A percentile compares a stretch with the other conserved stretches of the same genome.
Evolutionary conservation across 2,888 invertebrate genomes (phyloP).

Genomic region (Eulithis testata): DNA sequence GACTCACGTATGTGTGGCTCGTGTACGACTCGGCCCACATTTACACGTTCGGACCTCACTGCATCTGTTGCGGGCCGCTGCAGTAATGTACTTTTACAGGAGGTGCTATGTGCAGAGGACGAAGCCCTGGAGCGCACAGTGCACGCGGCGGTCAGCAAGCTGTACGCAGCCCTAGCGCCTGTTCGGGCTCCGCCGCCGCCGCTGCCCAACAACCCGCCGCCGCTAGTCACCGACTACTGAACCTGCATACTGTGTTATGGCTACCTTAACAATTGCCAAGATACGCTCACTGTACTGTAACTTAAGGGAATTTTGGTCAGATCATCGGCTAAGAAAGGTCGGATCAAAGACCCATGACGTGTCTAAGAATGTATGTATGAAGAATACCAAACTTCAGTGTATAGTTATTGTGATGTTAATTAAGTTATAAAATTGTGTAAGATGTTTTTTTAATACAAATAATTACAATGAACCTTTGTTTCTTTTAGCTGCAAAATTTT

Average conservation of each 20-base stretch:
- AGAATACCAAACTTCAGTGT: conserved; percentile 4
- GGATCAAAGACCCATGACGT: background rate
- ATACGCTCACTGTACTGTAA: too few relatives aligned
- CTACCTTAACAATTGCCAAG: too few relatives aligned
- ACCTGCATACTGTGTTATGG: too few relatives aligned
- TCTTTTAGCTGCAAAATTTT: background rate
- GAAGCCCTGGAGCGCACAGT: conserved; percentile 92
- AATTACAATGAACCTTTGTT: conserved; percentile 1
- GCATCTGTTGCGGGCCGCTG: too few relatives aligned
- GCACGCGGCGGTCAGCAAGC: conserved; percentile 92
- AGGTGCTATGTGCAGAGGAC: conserved; percentile 92
- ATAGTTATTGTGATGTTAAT: conserved; percentile 9
- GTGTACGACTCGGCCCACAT: too few relatives aligned
- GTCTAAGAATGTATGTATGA: background rate
- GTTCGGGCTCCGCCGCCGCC: conserved; percentile 55
- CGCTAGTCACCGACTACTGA: background rate
- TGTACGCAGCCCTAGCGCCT: conserved; percentile 92
- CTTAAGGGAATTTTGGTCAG: too few relatives aligned
- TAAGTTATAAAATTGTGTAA: conserved; percentile 33
- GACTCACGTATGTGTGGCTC: too few relatives aligned
- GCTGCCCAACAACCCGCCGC: conserved; percentile 14
- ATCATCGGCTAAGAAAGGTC: too few relatives aligned
- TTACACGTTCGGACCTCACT: too few relatives aligned
- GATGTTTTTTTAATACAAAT: conserved; percentile 23
- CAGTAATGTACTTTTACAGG: conserved; percentile 75